Base-by-base conservation (phyloP, 35 echinoderm and acorn worm genomes). In the Patiria miniata region DNA sequence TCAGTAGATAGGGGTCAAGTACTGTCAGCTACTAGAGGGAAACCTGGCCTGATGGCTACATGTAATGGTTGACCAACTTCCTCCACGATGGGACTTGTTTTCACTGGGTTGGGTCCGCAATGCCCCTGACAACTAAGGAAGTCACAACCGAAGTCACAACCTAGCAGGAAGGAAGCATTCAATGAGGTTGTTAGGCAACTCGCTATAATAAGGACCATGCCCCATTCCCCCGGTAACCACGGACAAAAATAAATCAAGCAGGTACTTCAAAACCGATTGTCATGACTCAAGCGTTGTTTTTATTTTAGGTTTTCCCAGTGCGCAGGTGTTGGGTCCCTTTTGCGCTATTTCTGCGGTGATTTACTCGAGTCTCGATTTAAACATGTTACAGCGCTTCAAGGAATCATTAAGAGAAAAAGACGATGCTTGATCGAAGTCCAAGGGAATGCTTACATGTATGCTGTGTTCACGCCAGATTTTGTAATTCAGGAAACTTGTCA, bases 111-210 rank as follows among this genome's bases (percentile, higher is more conserved):
- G 19, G 65, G 65, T n/a, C 34, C 65, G 19, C 26, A 23, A 73
- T 73, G n/a, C 65, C 26, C 65, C 29, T 73, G 65, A 73, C 65
- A 73, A 73, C 65, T 23, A 23, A 73, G 65, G 65, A 73, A 73
- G 65, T 73, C 19, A 73, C 65, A 73, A 47, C 65, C 14, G 65
- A 73, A 73, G 65, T 73, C 19, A 73, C 65, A 73, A 47, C 65
- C 14, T 34, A 18, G 2, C 21, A 73, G 65, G 65, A 73, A 73
- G 65, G 65, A 73, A 73, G 34, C 65, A 12, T 73, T 73, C 65
- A 73, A 73, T 73, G 65, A 73, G 26, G 65, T 73, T 73, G 65
- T 73, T 73, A 73, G 65, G 65, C 65, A 73, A 73, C 65, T 73
- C 29, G 34, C 65, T 73, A 73, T 73, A 73, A 73, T 73, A 18